phyloP scores from a whole-genome alignment of 2,113 vertebrate species.

The Polyodon spathula region DNA sequence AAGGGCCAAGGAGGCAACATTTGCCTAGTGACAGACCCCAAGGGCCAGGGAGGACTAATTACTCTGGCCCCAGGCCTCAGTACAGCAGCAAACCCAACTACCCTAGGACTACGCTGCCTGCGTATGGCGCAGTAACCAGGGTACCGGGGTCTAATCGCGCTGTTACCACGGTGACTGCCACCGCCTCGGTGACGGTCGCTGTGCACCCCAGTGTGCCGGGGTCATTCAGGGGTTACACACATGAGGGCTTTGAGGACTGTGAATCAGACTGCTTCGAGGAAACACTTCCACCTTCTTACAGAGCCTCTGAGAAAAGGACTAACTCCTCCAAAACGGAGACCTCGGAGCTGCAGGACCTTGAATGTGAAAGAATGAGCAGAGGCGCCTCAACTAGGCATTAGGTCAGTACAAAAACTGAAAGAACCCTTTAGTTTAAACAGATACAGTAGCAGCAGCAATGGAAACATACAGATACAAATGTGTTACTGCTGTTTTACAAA shows the following conservation, averaged over 20 bases:
- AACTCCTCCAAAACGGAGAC: constrained; percentile 52
- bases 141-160: constrained; percentile 48
- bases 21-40: constrained; percentile 46
- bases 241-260: constrained; percentile 61
- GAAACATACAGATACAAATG: neutral
- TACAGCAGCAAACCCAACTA: constrained; percentile 47
- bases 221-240: constrained; percentile 66
- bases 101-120: constrained; percentile 61
- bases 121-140: constrained; percentile 40
- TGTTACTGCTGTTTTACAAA: neutral
- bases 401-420: no score
- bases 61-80: constrained; percentile 44
- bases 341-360: constrained; percentile 71
- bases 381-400: constrained; percentile 44
- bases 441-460: neutral
- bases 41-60: constrained; percentile 46
- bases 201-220: constrained; percentile 79
- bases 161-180: constrained; percentile 78
- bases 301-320: constrained; percentile 39
- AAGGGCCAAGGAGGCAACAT: constrained; percentile 39
- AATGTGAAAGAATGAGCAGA: constrained; percentile 41
- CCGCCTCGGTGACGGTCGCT: constrained; percentile 85
- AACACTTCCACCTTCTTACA: constrained; percentile 42
- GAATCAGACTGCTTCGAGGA: constrained; percentile 63
- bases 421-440: no score